A percentile compares a stretch with the other conserved stretches of the same genome.
Evolutionary conservation across 1,140 invertebrate species (phyloP).

Genomic region (Gonatopus flavifemur): DNA sequence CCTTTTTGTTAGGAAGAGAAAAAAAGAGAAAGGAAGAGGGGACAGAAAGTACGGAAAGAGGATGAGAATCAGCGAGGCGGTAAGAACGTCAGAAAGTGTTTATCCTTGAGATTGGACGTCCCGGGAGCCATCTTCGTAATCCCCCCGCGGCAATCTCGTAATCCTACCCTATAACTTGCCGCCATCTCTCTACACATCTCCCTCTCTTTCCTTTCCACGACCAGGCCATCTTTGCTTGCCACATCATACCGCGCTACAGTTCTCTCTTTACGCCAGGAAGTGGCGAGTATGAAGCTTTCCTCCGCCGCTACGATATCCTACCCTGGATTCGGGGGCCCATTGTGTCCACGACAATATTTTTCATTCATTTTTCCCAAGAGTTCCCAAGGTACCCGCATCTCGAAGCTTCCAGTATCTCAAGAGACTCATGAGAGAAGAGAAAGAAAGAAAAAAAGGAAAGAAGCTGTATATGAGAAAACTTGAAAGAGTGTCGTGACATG

Average conservation of each 20-base stretch:
- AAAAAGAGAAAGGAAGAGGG: neutral
- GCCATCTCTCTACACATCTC: constrained; percentile 15
- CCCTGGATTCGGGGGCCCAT: constrained; percentile 26
- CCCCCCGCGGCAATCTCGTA: constrained; percentile 57
- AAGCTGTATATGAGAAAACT: neutral
- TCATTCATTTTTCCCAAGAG: constrained; percentile 30
- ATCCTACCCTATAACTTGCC: constrained; percentile 54
- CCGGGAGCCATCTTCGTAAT: constrained; percentile 55
- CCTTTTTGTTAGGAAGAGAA: constrained; percentile 6
- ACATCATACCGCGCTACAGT: neutral
- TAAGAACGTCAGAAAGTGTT: constrained; percentile 54
- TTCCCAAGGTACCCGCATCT: constrained; percentile 4
- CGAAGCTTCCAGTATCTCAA: neutral
- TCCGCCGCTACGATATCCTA: constrained; percentile 12
- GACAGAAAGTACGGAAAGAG: neutral
- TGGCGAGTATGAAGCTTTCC: constrained; percentile 22
- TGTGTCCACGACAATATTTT: constrained; percentile 42
- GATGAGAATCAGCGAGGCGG: constrained; percentile 10
- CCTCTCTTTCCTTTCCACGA: neutral
- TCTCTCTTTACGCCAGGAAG: constrained; percentile 13
- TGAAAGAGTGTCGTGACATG: too few species aligned
- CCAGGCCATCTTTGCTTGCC: neutral
- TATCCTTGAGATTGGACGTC: constrained; percentile 59
- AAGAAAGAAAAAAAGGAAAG: too few species aligned
- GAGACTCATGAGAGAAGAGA: too few species aligned